phyloP scores from a whole-genome alignment of 2,797 vertebrate genomes.

The Xenops minutus region DNA sequence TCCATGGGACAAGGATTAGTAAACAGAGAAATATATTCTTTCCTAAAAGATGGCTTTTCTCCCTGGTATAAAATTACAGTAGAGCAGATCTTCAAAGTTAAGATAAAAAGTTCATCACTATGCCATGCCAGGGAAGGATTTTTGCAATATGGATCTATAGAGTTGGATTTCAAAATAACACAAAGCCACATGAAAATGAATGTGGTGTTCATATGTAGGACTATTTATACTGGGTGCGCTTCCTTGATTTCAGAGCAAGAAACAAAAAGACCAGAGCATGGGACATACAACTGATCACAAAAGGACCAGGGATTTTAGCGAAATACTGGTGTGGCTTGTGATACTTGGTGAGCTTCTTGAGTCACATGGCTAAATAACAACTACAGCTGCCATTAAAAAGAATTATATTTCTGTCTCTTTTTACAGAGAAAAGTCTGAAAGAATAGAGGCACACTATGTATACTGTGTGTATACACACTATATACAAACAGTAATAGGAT shows the following conservation, averaged over 20 bases:
- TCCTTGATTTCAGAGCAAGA: background rate
- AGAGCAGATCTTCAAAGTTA: background rate
- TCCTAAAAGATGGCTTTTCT: constrained; percentile 23
- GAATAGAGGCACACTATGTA: background rate
- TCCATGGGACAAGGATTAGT: constrained; percentile 18
- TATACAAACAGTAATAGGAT: background rate
- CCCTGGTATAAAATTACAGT: background rate
- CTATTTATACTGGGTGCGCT: background rate
- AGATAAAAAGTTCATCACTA: background rate
- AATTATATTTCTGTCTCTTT: background rate
- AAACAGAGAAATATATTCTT: constrained; percentile 25
- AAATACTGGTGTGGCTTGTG: background rate
- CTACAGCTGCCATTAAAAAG: background rate
- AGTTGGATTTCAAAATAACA: background rate
- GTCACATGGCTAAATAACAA: background rate
- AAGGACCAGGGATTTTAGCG: background rate
- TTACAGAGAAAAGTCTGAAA: background rate
- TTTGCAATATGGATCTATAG: background rate
- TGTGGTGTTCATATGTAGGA: background rate
- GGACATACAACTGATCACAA: background rate
- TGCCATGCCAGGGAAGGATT: background rate
- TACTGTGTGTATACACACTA: background rate
- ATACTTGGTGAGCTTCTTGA: background rate
- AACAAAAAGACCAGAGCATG: background rate
- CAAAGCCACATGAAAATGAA: background rate